Base-by-base conservation (phyloP, 2,113 vertebrate genomes). In the Micronycteris hirsuta region DNA sequence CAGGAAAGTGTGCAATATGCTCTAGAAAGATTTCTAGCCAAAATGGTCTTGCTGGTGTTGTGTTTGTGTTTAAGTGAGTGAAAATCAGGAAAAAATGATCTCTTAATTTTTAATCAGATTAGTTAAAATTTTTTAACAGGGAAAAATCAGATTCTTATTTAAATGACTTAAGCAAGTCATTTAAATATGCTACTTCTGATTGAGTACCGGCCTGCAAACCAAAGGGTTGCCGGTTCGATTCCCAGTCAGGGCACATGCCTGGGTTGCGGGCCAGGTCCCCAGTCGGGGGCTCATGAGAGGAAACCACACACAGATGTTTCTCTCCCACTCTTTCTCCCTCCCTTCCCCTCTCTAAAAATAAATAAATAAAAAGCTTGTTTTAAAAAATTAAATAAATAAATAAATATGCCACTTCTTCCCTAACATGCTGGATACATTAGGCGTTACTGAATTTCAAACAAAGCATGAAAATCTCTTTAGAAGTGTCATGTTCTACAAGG, bases 381-480 rank as follows among this genome's bases (percentile, higher is more conserved):
- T 22, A 22, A 56, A 56, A 5, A 56, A 54, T 22, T 3, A 56
- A 56, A 58, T 58, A 56, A 56, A 58, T 58, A 56, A 56, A 56
- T 56, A 58, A 74, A 43, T n/a, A 76, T 41, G 43, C 36, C 20
- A 49, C 43, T 68, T 94, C 61, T 94, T 95, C 68, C 33, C 61
- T 84, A 65, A 28, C 20, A 58, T 36, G 81, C 33, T 89, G 43
- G 61, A 88, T 80, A 83, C 86, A 91, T 61, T 63, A 14, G 22
- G 56, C 36, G 47, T 49, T 94, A 56, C 36, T 87, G 12, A 20
- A 47, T 76, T 95, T 94, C 24, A 85, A 93, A 84, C 82, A 89
- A 92, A 95, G 68, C 78, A 89, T 31, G 61, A 89, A 95, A 91
- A 92, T 86, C 90, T 96, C 65, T 93, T 88, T 56, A 71, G 67